phyloP scores from a whole-genome alignment of 1,140 invertebrate species.

The Goniozus legneri region DNA sequence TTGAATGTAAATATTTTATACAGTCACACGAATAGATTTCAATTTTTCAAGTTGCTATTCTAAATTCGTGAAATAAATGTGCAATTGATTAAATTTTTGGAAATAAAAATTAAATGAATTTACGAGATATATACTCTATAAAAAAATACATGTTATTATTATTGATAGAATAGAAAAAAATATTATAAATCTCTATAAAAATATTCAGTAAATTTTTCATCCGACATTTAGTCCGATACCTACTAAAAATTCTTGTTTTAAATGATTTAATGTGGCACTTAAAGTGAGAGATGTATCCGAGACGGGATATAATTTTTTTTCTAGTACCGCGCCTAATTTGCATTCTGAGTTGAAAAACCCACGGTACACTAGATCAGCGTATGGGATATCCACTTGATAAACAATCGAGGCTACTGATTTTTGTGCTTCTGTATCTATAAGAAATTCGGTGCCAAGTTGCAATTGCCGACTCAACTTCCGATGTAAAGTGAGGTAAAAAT shows the following conservation, averaged over 20 bases:
- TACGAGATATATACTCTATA: not conserved
- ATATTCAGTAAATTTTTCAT: constrained; percentile 20
- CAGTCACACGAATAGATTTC: too few species aligned
- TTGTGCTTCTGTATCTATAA: constrained; percentile 60
- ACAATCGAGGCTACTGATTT: constrained; percentile 68
- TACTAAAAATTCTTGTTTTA: constrained; percentile 58
- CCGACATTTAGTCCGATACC: constrained; percentile 63
- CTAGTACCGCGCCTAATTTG: constrained; percentile 68
- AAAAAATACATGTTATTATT: too few species aligned
- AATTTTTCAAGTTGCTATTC: too few species aligned
- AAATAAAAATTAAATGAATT: constrained; percentile 4
- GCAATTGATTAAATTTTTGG: constrained; percentile 10
- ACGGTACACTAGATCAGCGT: constrained; percentile 68
- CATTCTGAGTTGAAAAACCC: constrained; percentile 71
- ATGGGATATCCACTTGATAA: constrained; percentile 73
- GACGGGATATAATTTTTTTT: constrained; percentile 69
- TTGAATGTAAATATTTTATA: not conserved
- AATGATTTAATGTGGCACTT: constrained; percentile 72
- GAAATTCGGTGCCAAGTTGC: constrained; percentile 61
- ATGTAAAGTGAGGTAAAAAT: constrained; percentile 68
- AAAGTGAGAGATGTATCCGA: constrained; percentile 67
- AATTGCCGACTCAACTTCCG: constrained; percentile 68
- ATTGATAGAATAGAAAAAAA: too few species aligned
- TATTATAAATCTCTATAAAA: too few species aligned
- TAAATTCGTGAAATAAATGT: too few species aligned